Evolutionary conservation across 2,888 invertebrate species (phyloP).

Genomic region (Abscondita cerata): DNA sequence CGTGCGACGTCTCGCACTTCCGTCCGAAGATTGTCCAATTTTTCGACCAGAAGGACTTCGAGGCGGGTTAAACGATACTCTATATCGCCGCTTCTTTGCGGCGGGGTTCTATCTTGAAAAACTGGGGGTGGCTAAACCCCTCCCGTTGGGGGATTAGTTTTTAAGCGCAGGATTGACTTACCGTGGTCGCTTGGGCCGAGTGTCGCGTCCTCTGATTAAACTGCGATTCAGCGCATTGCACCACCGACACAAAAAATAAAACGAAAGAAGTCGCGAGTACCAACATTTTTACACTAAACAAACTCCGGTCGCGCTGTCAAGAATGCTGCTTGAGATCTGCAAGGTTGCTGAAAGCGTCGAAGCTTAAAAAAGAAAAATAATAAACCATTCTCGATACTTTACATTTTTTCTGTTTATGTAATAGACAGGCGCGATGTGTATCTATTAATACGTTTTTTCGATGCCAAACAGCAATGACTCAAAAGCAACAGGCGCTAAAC

Average conservation of each 20-base stretch:
- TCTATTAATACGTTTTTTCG: background rate
- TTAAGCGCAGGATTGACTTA: no score
- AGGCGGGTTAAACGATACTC: slow-evolving; percentile 53
- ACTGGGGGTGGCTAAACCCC: background rate
- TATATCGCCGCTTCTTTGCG: slow-evolving; percentile 24
- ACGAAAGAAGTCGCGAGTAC: background rate
- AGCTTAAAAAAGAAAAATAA: slow-evolving; percentile 7
- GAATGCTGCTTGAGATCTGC: background rate
- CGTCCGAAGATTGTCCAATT: slow-evolving; percentile 54
- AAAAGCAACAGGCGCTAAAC: no score
- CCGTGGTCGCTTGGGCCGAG: background rate
- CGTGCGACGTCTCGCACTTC: slow-evolving; percentile 57
- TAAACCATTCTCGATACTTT: background rate
- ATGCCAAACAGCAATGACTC: background rate
- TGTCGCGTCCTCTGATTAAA: no score
- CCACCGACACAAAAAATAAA: no score
- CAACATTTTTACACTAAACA: background rate
- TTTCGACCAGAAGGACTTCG: slow-evolving; percentile 56
- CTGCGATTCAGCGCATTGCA: no score
- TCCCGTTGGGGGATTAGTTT: no score
- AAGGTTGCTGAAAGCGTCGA: slow-evolving; percentile 8
- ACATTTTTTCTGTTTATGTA: background rate
- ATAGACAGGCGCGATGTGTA: background rate
- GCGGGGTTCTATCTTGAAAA: background rate
- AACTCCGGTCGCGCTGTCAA: background rate